A percentile compares a stretch with the other conserved stretches of the same genome.
Conservation (phyloP, 2,113 vertebrate genomes). For the Zapus hudsonius region DNA sequence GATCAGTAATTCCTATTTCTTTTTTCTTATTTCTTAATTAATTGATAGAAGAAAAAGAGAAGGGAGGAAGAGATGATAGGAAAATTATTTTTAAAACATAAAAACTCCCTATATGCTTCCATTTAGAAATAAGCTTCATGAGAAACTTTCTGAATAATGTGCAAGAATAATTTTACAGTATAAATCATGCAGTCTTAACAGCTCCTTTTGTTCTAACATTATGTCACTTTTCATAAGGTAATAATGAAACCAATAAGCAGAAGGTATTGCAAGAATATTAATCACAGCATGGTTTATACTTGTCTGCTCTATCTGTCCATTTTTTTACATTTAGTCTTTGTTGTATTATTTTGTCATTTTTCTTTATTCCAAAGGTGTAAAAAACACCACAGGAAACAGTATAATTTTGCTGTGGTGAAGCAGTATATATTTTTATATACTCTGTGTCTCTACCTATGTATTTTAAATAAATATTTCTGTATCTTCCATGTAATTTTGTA, state of each 20-base stretch:
- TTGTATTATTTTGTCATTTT: background rate
- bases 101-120: background rate
- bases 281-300: background rate
- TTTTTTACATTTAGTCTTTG: conserved; percentile 14
- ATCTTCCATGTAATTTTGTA: background rate
- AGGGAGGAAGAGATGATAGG: background rate
- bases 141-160: background rate
- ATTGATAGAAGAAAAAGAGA: background rate
- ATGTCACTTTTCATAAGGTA: background rate
- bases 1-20: background rate
- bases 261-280: background rate
- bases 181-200: background rate
- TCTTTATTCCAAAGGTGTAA: background rate
- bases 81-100: background rate
- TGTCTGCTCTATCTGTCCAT: background rate
- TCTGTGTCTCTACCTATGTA: background rate
- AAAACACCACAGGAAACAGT: background rate
- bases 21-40: background rate
- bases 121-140: conserved; percentile 3
- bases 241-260: background rate
- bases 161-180: background rate
- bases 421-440: background rate
- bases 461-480: conserved; percentile 23
- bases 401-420: conserved; percentile 1
- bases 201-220: background rate